Evolutionary conservation across 2,797 vertebrate genomes (phyloP), one percentile per base, ranked within the genome.

Genomic region (Artibeus jamaicensis): DNA sequence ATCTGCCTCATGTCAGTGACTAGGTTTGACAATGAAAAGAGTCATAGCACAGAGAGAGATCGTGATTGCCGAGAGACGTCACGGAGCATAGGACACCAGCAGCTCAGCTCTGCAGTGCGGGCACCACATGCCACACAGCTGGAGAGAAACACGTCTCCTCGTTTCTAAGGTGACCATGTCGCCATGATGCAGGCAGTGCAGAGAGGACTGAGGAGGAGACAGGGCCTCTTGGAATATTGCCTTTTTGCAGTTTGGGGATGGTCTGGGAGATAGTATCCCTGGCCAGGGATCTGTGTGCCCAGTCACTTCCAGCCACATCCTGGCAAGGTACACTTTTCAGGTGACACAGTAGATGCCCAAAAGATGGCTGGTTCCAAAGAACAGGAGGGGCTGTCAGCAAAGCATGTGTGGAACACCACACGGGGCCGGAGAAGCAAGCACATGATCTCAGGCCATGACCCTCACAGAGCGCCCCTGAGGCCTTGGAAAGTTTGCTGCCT

Each of bases 311-410:
- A 42, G 26, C 15, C 53, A n/a, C 0, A 2, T 48, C 22, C 21
- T 50, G 55, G 21, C 16, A 68, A 77, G 19, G 21, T 6, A 9
- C 19, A n/a, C 29, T 29, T 8, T 59, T 67, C 10, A 65, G 26
- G 14, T 4, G 39, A 26, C 15, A 9, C 0, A 37, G 29, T 46
- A 8, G 3, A 44, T 2, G 0, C 34, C 2, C 5, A 14, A 15
- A 74, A 57, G 21, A 37, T 39, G 21, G 18, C 7, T 5, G 15
- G 6, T 18, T 71, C 19, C 4, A 37, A 65, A 85, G 32, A 73
- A 15, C 44, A 85, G 15, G 21, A 57, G 6, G 14, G 46, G 46
- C 19, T 79, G 44, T n/a, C 16, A 32, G 5, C 26, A 34, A 79
- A 32, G 3, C n/a, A 59, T 4, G 7, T 39, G 29, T 65, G 44